Conservation (phyloP, 2,797 vertebrate species). For the Poecilia gillii region DNA sequence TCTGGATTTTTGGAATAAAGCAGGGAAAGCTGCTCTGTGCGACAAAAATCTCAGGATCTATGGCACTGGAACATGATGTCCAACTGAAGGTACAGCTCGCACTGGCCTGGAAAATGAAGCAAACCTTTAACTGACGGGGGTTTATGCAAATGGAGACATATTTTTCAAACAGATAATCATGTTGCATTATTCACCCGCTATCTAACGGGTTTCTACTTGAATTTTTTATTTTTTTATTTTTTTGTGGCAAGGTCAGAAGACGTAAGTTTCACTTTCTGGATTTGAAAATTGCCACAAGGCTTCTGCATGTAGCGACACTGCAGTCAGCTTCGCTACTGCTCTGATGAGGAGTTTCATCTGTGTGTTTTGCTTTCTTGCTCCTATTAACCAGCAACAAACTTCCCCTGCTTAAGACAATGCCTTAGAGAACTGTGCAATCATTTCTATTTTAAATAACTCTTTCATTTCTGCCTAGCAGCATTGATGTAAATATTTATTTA, state of each 20-base stretch:
- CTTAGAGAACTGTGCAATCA: no score
- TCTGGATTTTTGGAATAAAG: slow-evolving; percentile 39
- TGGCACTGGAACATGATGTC: slow-evolving; percentile 31
- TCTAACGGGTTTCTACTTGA: slow-evolving; percentile 9
- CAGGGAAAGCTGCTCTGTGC: slow-evolving; percentile 19
- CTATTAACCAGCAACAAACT: not conserved
- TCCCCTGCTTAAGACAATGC: not conserved
- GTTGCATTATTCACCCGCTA: slow-evolving; percentile 39
- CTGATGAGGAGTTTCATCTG: not conserved
- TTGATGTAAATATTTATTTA: not conserved
- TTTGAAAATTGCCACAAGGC: slow-evolving; percentile 43
- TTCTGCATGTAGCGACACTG: not conserved
- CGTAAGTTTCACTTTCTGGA: slow-evolving; percentile 36
- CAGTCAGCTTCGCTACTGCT: not conserved
- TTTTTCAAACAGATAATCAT: slow-evolving; percentile 29
- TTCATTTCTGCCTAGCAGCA: not conserved
- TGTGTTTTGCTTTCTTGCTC: not conserved
- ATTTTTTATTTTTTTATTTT: slow-evolving; percentile 1
- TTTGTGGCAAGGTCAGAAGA: slow-evolving; percentile 36
- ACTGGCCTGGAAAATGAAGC: slow-evolving; percentile 1
- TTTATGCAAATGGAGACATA: not conserved
- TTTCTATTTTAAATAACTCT: not conserved
- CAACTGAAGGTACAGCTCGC: not conserved
- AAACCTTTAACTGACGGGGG: not conserved
- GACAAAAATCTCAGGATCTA: slow-evolving; percentile 25